These are phyloP conservation scores for human (Homo sapiens) DNA, from an alignment of 2,113 vertebrate species.

Conservation along the genomic window GRCh38 chr12:89067001-89067500, in stretches of 20 bases:
- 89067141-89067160: background rate
- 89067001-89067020: background rate
- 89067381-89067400: background rate
- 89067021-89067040: background rate
- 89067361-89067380: background rate
- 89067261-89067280: background rate
- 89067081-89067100: background rate
- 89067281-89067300: background rate
- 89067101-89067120: background rate
- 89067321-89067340: background rate
- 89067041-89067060: background rate
- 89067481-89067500: conserved; percentile 52
- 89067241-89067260: background rate
- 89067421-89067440: background rate
- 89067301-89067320: background rate
- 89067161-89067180: background rate
- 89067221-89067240: background rate
- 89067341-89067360: background rate
- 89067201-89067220: background rate
- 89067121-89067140: background rate
- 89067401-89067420: background rate
- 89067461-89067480: conserved; percentile 53
- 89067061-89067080: background rate
- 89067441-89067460: background rate
- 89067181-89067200: background rate